Percentiles rank a stretch among this genome's conserved stretches.
Evolutionary conservation across 2,888 invertebrate species (phyloP).

Genomic region (Pristionchus maxplancki): DNA sequence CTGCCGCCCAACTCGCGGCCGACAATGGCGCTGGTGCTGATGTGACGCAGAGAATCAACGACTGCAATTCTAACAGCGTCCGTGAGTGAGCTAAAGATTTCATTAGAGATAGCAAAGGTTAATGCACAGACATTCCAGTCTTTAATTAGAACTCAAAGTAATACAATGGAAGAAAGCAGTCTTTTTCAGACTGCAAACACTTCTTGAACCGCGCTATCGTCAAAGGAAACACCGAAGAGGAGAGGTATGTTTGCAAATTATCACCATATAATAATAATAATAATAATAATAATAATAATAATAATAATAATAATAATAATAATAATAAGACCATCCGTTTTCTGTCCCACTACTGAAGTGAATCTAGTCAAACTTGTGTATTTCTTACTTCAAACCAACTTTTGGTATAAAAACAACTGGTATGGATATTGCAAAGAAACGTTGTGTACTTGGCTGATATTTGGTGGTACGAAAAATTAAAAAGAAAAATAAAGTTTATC

Average conservation of each 20-base stretch:
- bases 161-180: not conserved
- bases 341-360: too few species aligned
- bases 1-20: not conserved
- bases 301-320: too few species aligned
- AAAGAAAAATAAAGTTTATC: not conserved
- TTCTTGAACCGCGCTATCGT: not conserved
- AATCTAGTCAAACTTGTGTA: too few species aligned
- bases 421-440: not conserved
- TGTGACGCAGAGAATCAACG: not conserved
- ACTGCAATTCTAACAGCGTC: not conserved
- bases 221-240: constrained; percentile 16
- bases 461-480: not conserved
- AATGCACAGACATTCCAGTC: too few species aligned
- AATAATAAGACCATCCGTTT: too few species aligned
- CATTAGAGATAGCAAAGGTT: too few species aligned
- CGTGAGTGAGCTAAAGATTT: not conserved
- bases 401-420: not conserved
- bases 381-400: too few species aligned
- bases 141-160: too few species aligned
- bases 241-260: not conserved
- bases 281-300: too few species aligned
- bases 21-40: not conserved
- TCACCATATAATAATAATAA: too few species aligned
- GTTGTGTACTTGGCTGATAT: not conserved
- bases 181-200: not conserved